These are phyloP conservation scores for Galerucella calmariensis DNA, from an alignment of 2,888 invertebrate genomes.

Conservation along the genomic window DNA sequence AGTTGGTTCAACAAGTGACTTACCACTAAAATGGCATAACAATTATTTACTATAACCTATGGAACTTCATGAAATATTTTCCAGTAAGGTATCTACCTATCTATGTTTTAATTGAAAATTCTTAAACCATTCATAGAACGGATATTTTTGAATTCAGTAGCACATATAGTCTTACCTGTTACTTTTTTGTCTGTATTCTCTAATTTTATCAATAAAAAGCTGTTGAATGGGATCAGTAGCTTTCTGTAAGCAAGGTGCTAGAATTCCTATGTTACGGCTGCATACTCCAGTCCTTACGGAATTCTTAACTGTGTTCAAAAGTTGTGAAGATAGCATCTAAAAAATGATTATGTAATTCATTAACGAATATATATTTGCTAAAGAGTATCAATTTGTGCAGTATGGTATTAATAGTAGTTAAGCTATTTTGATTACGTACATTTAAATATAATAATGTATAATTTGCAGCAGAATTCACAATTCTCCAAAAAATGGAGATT, in stretches of 20 bases:
- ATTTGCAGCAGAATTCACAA: not conserved
- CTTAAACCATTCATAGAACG: not conserved
- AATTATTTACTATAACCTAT: not conserved
- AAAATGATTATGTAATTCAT: slow-evolving; percentile 31
- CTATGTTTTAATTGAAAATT: not conserved
- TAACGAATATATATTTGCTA: not conserved
- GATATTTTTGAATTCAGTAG: slow-evolving; percentile 25
- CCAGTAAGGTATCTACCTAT: too few species aligned
- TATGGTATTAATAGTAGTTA: not conserved
- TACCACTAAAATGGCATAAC: slow-evolving; percentile 71
- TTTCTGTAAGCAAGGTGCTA: slow-evolving; percentile 76
- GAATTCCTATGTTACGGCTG: slow-evolving; percentile 77
- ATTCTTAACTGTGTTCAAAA: slow-evolving; percentile 57
- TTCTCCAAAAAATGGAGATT: slow-evolving; percentile 1
- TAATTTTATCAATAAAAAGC: slow-evolving; percentile 90
- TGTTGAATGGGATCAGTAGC: slow-evolving; percentile 92
- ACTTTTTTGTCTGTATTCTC: slow-evolving; percentile 89
- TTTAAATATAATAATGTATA: slow-evolving; percentile 7
- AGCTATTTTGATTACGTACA: not conserved
- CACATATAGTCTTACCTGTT: slow-evolving; percentile 74
- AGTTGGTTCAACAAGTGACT: slow-evolving; percentile 84
- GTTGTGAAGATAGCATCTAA: slow-evolving; percentile 61
- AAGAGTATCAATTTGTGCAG: not conserved
- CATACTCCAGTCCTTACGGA: slow-evolving; percentile 63
- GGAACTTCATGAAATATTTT: too few species aligned